Evolutionary conservation across 2,888 invertebrate genomes (phyloP).

Genomic region (Chaitophorus viminalis): DNA sequence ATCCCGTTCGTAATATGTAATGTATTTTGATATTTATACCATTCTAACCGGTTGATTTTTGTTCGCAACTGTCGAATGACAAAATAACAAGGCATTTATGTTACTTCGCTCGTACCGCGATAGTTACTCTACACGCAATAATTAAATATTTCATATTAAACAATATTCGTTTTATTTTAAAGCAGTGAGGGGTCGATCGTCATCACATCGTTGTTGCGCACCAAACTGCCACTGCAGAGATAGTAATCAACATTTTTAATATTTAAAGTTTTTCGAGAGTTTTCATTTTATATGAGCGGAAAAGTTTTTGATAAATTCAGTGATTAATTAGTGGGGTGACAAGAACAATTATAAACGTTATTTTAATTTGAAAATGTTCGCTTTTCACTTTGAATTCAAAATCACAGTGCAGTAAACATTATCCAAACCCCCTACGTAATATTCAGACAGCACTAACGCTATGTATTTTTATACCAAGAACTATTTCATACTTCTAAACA

Average conservation of each 20-base stretch:
- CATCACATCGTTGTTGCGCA: not conserved
- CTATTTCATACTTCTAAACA: not conserved
- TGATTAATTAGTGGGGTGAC: constrained; percentile 46
- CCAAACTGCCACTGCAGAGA: constrained; percentile 7
- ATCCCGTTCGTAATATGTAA: not conserved
- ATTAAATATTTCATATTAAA: not conserved
- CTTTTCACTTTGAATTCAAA: constrained; percentile 16
- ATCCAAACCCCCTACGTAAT: not conserved
- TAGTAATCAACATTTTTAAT: constrained; percentile 36
- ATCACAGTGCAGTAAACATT: not conserved
- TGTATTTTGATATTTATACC: too few species aligned
- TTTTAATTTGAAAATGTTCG: not conserved
- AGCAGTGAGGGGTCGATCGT: not conserved
- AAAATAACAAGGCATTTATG: too few species aligned
- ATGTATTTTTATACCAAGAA: too few species aligned
- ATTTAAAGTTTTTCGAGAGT: constrained; percentile 36
- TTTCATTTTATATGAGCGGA: constrained; percentile 17
- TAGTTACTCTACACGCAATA: not conserved
- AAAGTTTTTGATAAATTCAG: constrained; percentile 31
- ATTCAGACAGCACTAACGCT: not conserved
- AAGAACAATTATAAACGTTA: constrained; percentile 36
- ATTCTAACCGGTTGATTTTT: too few species aligned
- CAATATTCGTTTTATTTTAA: not conserved
- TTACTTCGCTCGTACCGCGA: too few species aligned
- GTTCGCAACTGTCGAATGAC: too few species aligned